A percentile compares a stretch with the other conserved stretches of the same genome.
phyloP scores from a whole-genome alignment of 1,140 invertebrate species.

The Varroa destructor region DNA sequence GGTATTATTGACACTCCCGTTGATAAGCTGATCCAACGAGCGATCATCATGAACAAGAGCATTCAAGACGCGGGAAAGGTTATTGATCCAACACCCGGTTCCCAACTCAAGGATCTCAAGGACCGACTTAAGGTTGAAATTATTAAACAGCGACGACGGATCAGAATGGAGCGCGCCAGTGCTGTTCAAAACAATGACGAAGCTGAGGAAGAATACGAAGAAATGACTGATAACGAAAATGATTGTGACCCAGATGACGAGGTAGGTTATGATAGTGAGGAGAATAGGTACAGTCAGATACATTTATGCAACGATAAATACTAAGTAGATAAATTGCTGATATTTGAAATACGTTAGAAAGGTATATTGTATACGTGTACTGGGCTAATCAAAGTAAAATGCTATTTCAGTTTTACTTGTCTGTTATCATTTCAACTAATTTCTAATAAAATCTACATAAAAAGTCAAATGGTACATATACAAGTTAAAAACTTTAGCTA shows the following conservation, averaged over 20 bases:
- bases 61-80: not conserved
- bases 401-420: too few species aligned
- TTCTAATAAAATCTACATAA: too few species aligned
- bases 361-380: too few species aligned
- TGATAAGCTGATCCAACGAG: constrained; percentile 8
- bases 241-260: constrained; percentile 4
- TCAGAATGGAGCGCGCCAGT: not conserved
- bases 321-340: too few species aligned
- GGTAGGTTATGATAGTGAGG: not conserved
- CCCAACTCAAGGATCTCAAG: constrained; percentile 9
- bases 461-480: too few species aligned
- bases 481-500: too few species aligned
- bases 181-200: not conserved
- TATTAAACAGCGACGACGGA: not conserved
- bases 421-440: too few species aligned
- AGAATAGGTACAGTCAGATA: too few species aligned
- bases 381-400: too few species aligned
- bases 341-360: too few species aligned
- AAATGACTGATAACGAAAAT: not conserved
- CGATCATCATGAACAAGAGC: not conserved
- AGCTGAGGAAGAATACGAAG: not conserved
- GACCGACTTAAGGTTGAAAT: not conserved
- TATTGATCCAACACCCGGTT: not conserved
- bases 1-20: constrained; percentile 7
- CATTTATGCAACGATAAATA: too few species aligned